These are phyloP conservation scores for Aphaenogaster rudis DNA, from an alignment of 1,140 invertebrate genomes.

Conservation along the genomic window DNA sequence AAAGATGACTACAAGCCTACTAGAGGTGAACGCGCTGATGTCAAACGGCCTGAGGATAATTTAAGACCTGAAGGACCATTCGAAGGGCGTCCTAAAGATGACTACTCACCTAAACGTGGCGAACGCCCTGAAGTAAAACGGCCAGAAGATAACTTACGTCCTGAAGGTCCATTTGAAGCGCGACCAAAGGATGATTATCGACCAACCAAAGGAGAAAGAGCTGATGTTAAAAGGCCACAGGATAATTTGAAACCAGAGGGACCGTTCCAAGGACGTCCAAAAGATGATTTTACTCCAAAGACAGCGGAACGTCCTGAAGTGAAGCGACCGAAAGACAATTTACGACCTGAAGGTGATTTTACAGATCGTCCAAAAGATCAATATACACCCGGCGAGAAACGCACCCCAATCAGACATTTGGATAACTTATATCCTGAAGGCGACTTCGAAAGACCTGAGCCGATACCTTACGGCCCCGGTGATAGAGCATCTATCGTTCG, in stretches of 20 bases:
- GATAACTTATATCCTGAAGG: conserved; percentile 86
- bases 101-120: conserved; percentile 87
- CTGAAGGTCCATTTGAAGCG: conserved; percentile 87
- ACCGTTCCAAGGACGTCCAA: conserved; percentile 84
- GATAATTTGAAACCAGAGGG: conserved; percentile 86
- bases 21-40: conserved; percentile 87
- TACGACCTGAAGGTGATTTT: conserved; percentile 81
- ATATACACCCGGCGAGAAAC: conserved; percentile 86
- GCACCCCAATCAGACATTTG: conserved; percentile 75
- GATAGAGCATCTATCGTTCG: conserved; percentile 82
- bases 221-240: conserved; percentile 74
- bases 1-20: conserved; percentile 87
- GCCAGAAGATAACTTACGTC: conserved; percentile 88
- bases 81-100: conserved; percentile 83
- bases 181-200: conserved; percentile 77
- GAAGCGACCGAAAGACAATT: conserved; percentile 81
- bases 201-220: conserved; percentile 60
- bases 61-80: conserved; percentile 87
- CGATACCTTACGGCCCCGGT: conserved; percentile 75
- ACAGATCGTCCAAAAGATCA: conserved; percentile 86
- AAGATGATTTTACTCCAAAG: conserved; percentile 86
- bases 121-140: conserved; percentile 83
- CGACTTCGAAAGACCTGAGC: conserved; percentile 81
- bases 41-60: conserved; percentile 86
- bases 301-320: conserved; percentile 87